Percentiles rank a stretch among this genome's conserved stretches.
These are phyloP conservation scores for Arion vulgaris DNA, from an alignment of 1,140 invertebrate genomes.

Conservation along the genomic window DNA sequence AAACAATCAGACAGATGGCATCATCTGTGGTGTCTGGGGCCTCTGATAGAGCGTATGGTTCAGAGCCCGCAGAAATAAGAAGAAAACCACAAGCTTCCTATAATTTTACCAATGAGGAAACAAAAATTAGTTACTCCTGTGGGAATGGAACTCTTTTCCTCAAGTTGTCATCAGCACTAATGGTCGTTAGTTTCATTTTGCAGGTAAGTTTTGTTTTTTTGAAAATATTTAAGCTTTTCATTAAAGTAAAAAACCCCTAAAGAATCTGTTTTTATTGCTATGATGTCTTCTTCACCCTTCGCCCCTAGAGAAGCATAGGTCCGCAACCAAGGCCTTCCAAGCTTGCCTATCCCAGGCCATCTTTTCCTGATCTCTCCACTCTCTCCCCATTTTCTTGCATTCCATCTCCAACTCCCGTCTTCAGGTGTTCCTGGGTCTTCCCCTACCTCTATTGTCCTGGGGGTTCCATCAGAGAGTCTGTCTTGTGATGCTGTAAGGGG, in stretches of 20 bases:
- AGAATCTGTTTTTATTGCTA: not conserved
- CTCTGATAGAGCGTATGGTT: not conserved
- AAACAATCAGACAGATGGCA: not conserved
- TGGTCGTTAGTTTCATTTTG: conserved; percentile 17
- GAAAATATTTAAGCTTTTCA: too few species aligned
- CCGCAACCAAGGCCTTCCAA: too few species aligned
- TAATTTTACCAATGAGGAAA: conserved; percentile 15
- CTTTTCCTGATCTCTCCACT: too few species aligned
- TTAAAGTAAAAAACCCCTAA: not conserved
- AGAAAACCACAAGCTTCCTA: not conserved
- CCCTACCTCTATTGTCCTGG: too few species aligned
- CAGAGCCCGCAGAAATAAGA: not conserved
- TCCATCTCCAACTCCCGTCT: too few species aligned
- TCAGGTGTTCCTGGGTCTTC: too few species aligned
- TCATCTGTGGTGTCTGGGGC: not conserved
- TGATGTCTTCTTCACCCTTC: too few species aligned
- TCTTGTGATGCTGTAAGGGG: too few species aligned
- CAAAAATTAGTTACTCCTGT: conserved; percentile 27
- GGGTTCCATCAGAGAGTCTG: too few species aligned
- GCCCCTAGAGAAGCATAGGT: too few species aligned
- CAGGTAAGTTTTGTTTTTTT: conserved; percentile 4
- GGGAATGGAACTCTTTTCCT: conserved; percentile 13
- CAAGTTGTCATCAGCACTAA: conserved; percentile 19
- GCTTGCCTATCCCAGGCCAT: too few species aligned
- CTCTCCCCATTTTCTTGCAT: too few species aligned